phyloP scores from a whole-genome alignment of 2,797 vertebrate species.

The Pempheris klunzingeri region DNA sequence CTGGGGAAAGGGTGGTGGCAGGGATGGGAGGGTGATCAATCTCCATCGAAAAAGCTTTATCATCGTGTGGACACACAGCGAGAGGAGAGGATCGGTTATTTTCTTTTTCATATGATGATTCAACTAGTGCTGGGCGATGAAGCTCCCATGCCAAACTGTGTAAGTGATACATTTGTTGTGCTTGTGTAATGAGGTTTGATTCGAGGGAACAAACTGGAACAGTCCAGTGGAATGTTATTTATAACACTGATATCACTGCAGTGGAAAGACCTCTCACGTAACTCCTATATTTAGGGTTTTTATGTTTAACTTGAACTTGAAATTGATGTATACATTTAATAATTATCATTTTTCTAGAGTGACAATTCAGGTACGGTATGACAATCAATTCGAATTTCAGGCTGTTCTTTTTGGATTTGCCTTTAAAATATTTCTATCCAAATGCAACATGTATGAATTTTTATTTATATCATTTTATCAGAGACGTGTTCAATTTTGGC shows the following conservation, averaged over 20 bases:
- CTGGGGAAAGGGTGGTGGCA: not conserved
- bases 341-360: not conserved
- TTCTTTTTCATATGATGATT: conserved; percentile 50
- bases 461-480: no score
- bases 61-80: conserved; percentile 37
- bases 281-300: not conserved
- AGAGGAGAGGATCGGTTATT: conserved; percentile 41
- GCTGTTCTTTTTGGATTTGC: not conserved
- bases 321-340: conserved; percentile 7
- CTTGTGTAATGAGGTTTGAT: conserved; percentile 47
- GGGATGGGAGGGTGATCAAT: conserved; percentile 47
- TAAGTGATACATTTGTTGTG: conserved; percentile 42
- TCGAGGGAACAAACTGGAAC: conserved; percentile 26
- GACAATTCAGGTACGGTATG: not conserved
- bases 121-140: conserved; percentile 43
- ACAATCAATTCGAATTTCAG: not conserved
- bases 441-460: no score
- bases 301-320: conserved; percentile 1
- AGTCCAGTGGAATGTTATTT: conserved; percentile 26
- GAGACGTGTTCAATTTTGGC: no score
- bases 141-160: conserved; percentile 27
- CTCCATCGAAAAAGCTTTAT: conserved; percentile 66
- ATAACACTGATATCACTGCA: not conserved
- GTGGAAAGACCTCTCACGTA: conserved; percentile 18
- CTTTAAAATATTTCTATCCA: not conserved